Percentiles rank a stretch among this genome's conserved stretches.
phyloP scores from a whole-genome alignment of 2,888 invertebrate species.

The Drosophila austrosaltans region DNA sequence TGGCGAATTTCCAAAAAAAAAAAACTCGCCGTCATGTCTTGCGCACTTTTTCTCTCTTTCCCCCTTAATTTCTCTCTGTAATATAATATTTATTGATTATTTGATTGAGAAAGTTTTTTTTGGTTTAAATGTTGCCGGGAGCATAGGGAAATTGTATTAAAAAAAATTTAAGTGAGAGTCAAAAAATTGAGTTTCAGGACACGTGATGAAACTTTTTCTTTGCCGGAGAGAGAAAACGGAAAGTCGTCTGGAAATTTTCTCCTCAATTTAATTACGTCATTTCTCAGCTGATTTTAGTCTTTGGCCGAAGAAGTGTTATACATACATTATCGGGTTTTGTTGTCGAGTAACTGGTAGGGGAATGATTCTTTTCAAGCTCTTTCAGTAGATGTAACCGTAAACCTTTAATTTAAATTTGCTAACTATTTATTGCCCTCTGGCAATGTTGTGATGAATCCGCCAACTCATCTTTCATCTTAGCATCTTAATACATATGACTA shows the following conservation, averaged over 20 bases:
- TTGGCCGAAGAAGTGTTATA: constrained; percentile 54
- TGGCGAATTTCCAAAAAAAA: constrained; percentile 21
- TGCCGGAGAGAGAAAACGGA: background rate
- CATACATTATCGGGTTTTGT: constrained; percentile 51
- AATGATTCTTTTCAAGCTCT: background rate
- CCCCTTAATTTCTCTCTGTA: constrained; percentile 42
- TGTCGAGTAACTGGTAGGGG: background rate
- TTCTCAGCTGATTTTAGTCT: constrained; percentile 81
- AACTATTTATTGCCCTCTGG: too few relatives aligned
- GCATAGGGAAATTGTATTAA: constrained; percentile 53
- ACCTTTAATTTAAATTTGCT: too few relatives aligned
- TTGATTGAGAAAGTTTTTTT: constrained; percentile 47
- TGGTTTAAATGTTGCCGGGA: constrained; percentile 38
- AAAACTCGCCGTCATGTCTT: constrained; percentile 28
- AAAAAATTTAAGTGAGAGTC: constrained; percentile 16
- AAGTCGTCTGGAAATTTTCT: constrained; percentile 43
- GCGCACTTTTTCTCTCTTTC: constrained; percentile 26
- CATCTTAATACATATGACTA: too few relatives aligned
- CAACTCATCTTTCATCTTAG: too few relatives aligned
- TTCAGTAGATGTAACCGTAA: too few relatives aligned
- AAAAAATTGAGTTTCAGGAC: constrained; percentile 11
- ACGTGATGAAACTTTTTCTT: constrained; percentile 5
- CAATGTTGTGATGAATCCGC: too few relatives aligned
- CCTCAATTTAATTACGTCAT: constrained; percentile 82
- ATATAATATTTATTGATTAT: constrained; percentile 73